Conservation (phyloP, 2,888 invertebrate species). For the Lysandra bellargus region DNA sequence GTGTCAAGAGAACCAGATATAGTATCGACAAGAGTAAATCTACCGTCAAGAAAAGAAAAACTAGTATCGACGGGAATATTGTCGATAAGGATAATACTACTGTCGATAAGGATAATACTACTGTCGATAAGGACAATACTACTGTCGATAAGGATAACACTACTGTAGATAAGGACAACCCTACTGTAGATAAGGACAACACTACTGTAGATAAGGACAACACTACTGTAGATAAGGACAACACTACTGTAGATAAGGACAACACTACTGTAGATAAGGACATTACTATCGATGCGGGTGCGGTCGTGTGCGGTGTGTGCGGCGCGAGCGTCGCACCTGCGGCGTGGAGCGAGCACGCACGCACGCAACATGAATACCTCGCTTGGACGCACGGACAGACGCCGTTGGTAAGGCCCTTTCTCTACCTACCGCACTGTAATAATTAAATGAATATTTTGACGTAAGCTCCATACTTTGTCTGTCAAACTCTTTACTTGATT, state of each 20-base stretch:
- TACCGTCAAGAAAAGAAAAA: too few species aligned
- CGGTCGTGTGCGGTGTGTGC: constrained; percentile 19
- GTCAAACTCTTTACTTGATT: too few species aligned
- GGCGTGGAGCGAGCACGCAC: constrained; percentile 18
- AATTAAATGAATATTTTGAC: too few species aligned
- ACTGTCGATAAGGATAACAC: not conserved
- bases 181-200: too few species aligned
- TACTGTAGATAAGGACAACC: too few species aligned
- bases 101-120: not conserved
- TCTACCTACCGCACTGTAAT: too few species aligned
- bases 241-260: not conserved
- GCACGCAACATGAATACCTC: not conserved
- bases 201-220: too few species aligned
- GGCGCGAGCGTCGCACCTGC: not conserved
- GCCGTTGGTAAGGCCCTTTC: constrained; percentile 20
- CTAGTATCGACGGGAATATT: not conserved
- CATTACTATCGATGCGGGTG: not conserved
- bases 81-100: not conserved
- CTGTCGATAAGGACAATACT: not conserved
- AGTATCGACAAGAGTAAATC: not conserved
- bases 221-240: not conserved
- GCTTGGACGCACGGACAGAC: constrained; percentile 9
- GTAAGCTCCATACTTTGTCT: too few species aligned
- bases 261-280: not conserved
- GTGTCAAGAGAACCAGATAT: not conserved